Evolutionary conservation across 2,113 vertebrate genomes (phyloP).

Genomic region (Clarias batrachus): DNA sequence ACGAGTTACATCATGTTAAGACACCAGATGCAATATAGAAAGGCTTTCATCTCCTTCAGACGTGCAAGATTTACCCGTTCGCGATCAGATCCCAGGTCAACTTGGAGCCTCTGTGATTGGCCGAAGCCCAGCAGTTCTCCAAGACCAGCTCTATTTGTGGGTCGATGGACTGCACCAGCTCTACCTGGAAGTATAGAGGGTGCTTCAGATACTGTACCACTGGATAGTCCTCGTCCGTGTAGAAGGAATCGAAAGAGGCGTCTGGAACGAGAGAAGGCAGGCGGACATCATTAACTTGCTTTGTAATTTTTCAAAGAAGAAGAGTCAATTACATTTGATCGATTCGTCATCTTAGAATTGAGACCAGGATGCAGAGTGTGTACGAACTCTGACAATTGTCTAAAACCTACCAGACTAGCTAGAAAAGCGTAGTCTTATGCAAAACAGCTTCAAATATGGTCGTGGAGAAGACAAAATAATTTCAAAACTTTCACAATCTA

Average conservation of each 20-base stretch:
- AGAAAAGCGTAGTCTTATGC: no score
- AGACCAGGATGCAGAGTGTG: no score
- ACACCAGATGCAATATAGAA: not conserved
- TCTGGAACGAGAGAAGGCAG: conserved; percentile 53
- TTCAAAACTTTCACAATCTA: no score
- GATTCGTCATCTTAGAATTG: no score
- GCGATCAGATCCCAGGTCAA: conserved; percentile 47
- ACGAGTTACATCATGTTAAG: no score
- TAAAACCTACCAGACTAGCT: no score
- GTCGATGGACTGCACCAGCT: conserved; percentile 38
- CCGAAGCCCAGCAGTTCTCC: conserved; percentile 50
- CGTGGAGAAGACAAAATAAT: no score
- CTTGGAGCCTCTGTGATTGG: conserved; percentile 1
- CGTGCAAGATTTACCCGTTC: conserved; percentile 19
- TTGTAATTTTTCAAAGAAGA: not conserved
- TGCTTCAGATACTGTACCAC: conserved; percentile 63
- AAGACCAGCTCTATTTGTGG: conserved; percentile 45
- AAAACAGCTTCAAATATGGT: no score
- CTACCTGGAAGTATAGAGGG: conserved; percentile 67
- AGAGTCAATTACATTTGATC: no score
- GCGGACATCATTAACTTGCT: not conserved
- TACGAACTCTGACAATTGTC: no score
- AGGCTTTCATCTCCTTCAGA: not conserved
- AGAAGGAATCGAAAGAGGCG: conserved; percentile 59
- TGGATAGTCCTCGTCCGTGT: conserved; percentile 65